Base-by-base conservation (phyloP, 2,113 vertebrate genomes). In the Gymnogyps californianus region DNA sequence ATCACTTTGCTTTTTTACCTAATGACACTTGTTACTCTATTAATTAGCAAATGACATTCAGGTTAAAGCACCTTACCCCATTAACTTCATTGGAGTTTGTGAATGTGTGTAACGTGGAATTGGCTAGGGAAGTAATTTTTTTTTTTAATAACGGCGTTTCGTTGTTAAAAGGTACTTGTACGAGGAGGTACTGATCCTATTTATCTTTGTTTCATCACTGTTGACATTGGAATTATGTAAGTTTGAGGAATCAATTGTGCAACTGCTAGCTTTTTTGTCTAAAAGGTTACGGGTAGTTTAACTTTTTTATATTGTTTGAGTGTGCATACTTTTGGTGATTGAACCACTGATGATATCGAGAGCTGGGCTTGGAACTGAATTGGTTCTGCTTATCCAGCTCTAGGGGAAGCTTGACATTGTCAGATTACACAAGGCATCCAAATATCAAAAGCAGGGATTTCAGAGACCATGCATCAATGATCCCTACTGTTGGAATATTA, bases 151-250 rank as follows among this genome's bases (percentile, higher is more conserved):
- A 19, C 38, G 42, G 12, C 3, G 42, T 75, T 89, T 72, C 0
- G 1, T 58, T 82, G 32, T 65, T 94, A 57, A 67, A 79, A 69
- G 36, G 7, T 75, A 58, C 10, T 90, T 88, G 76, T n/a, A 54
- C 0, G 0, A 69, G 47, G 34, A 76, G 13, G 10, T 72, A 15
- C 34, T 58, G 61, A 57, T 87, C 7, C 12, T 95, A 2, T 85
- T 96, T 96, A 40, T 76, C 76, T 89, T 90, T 91, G 70, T 95
- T 97, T 92, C 83, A 57, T 10, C 61, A 51, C 40, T 89, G 70
- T 92, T 96, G 83, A 95, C 89, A 49, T 6, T 92, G 81, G 61
- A 71, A 54, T 90, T 57, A 71, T 18, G 29, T 55, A 86, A 93
- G 54, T 58, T 69, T 69, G 80, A 89, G 55, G 42, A 79, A 52